Percentiles rank a stretch among this genome's conserved stretches.
Evolutionary conservation across 1,140 invertebrate genomes (phyloP).

Genomic region (Drosophila saltans): DNA sequence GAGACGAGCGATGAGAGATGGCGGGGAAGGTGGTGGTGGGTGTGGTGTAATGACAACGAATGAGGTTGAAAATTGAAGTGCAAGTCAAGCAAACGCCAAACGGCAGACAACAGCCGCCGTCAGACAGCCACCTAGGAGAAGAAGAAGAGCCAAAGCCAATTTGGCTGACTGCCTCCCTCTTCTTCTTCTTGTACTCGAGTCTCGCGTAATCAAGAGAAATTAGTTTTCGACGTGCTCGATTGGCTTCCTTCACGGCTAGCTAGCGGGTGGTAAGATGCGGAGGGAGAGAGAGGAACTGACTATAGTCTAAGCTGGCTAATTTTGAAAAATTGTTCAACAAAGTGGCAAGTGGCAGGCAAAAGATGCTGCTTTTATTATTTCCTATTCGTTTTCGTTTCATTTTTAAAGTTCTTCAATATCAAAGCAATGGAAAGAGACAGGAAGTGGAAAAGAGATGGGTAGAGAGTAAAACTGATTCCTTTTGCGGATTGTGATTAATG

Average conservation of each 20-base stretch:
- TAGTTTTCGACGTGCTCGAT: conserved; percentile 82
- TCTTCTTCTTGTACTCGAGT: background rate
- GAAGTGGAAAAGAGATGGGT: no score
- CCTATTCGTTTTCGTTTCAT: conserved; percentile 25
- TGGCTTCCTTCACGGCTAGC: conserved; percentile 39
- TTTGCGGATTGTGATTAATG: conserved; percentile 74
- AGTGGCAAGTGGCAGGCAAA: conserved; percentile 49
- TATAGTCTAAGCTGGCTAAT: conserved; percentile 62
- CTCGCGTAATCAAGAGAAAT: conserved; percentile 79
- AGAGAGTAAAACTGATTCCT: conserved; percentile 41
- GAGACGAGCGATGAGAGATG: conserved; percentile 28
- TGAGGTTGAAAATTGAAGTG: conserved; percentile 45
- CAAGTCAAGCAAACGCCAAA: conserved; percentile 29
- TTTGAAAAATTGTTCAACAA: conserved; percentile 78
- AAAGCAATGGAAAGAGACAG: background rate
- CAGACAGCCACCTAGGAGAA: background rate
- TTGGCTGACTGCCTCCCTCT: conserved; percentile 43
- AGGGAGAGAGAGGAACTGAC: background rate
- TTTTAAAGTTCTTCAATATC: conserved; percentile 51
- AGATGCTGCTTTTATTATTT: conserved; percentile 21
- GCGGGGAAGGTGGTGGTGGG: background rate
- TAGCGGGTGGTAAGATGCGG: background rate
- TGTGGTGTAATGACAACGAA: background rate
- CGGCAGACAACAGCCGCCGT: conserved; percentile 1
- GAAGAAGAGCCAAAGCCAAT: conserved; percentile 62